These are phyloP conservation scores for Cryptotermes secundus DNA, from an alignment of 1,140 invertebrate genomes.

Conservation along the genomic window DNA sequence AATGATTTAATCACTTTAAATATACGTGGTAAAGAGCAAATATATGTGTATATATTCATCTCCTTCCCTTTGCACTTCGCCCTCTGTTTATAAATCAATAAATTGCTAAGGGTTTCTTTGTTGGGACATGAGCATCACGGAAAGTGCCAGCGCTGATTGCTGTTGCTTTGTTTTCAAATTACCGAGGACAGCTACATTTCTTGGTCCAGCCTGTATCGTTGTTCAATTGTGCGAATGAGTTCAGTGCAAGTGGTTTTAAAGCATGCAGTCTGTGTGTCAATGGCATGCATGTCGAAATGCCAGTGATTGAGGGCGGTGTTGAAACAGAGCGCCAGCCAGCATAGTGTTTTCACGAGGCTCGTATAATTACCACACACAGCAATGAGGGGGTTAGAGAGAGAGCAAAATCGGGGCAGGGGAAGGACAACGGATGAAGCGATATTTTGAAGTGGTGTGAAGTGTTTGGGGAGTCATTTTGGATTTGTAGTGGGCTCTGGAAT, in stretches of 20 bases:
- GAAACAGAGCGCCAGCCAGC: neutral
- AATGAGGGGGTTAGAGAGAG: neutral
- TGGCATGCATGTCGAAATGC: neutral
- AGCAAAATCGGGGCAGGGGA: neutral
- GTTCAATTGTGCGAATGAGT: neutral
- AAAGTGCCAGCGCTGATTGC: too few species aligned
- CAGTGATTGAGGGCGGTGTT: constrained; percentile 1
- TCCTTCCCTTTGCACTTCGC: too few species aligned
- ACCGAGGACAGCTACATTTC: too few species aligned
- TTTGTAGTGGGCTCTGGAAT: constrained; percentile 6
- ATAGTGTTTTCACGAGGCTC: neutral
- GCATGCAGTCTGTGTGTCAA: neutral
- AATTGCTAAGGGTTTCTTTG: too few species aligned
- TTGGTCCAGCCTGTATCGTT: neutral
- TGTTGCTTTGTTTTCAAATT: too few species aligned
- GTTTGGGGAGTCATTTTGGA: constrained; percentile 15
- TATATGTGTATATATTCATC: too few species aligned
- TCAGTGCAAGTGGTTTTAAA: neutral
- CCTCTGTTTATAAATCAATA: too few species aligned
- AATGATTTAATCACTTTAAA: too few species aligned
- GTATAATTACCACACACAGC: constrained; percentile 9
- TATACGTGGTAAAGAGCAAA: too few species aligned
- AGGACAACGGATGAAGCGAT: constrained; percentile 5
- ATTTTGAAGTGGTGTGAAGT: constrained; percentile 19
- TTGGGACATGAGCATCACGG: too few species aligned